These are phyloP conservation scores for Benitochromis conjunctus DNA, from an alignment of 2,113 vertebrate genomes.

Conservation along the genomic window DNA sequence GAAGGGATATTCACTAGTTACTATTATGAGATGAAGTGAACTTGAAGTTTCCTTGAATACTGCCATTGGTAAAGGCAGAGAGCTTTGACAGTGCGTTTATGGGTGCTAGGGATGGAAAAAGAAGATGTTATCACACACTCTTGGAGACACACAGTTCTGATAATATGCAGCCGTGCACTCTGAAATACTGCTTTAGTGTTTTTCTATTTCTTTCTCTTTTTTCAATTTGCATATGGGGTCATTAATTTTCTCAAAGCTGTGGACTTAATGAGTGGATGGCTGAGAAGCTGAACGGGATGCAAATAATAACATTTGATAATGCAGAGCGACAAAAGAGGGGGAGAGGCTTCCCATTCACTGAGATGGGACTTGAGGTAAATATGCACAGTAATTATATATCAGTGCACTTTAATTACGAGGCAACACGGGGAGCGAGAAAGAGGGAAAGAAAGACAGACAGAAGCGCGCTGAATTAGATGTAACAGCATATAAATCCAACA, in stretches of 20 bases:
- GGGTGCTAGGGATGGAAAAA: not conserved
- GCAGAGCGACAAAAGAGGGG: conserved; percentile 58
- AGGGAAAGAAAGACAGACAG: conserved; percentile 31
- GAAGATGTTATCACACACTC: conserved; percentile 9
- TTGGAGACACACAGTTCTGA: not conserved
- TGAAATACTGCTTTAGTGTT: not conserved
- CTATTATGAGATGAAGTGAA: conserved; percentile 14
- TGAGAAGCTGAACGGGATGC: conserved; percentile 65
- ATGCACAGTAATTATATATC: conserved; percentile 69
- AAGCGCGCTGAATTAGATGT: conserved; percentile 30
- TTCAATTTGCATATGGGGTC: conserved; percentile 56
- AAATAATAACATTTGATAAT: conserved; percentile 73
- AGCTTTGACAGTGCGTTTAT: not conserved
- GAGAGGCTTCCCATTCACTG: conserved; percentile 50
- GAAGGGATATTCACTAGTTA: not conserved
- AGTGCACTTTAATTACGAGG: conserved; percentile 64
- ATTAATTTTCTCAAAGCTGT: conserved; percentile 62
- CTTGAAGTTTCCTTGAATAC: conserved; percentile 49
- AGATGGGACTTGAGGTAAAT: conserved; percentile 67
- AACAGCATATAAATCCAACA: conserved; percentile 46
- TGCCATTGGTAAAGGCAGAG: not conserved
- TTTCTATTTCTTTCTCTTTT: not conserved
- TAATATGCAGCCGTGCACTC: not conserved
- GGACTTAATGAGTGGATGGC: conserved; percentile 65
- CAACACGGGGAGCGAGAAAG: conserved; percentile 11